Evolutionary conservation across 2,113 vertebrate species (phyloP), one percentile per base, ranked within the genome.

Genomic region (Spilogale gracilis): DNA sequence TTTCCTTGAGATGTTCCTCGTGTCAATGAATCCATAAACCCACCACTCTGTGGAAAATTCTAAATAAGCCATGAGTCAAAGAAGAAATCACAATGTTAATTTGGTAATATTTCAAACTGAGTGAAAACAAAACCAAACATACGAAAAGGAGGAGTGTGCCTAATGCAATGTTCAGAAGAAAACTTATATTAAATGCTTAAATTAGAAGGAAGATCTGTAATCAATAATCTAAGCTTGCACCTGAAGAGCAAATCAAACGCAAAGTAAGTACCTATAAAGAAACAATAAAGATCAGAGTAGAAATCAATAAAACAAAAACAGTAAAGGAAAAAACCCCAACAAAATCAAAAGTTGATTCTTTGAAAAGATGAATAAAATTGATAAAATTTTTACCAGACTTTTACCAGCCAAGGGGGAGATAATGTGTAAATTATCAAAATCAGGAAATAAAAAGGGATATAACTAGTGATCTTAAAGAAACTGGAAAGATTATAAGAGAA

Each of bases 251-350:
- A 78, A 25, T 78, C 69, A 96, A 76, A 80, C 50, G 63, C 54
- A 71, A 84, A 79, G 78, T 52, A 96, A 79, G 16, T 43, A 32
- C 38, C 9, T 43, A 23, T 30, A 74, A 87, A 9, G 18, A 78
- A 88, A 32, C 9, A 63, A 50, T 85, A 85, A 87, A 80, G 25
- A 58, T 85, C 56, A 90, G 30, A 89, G 38, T 90, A 16, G 38
- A 85, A 89, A 85, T 93, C 63, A 84, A 84, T 84, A 84, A 92
- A 89, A 93, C 32, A 93, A 79, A 88, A 91, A 27, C 5, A 65
- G 23, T 52, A 82, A 67, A 60, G 27, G 69, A 88, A 79, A 20
- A 73, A 43, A 20, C 2, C 0, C 4, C 30, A 78, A 43, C 17
- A 81, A 79, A 96, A 71, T 73, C 32, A 71, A 74, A 80, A 83